These are phyloP conservation scores for Agonopterix arenella DNA, from an alignment of 2,888 invertebrate species.

Conservation along the genomic window DNA sequence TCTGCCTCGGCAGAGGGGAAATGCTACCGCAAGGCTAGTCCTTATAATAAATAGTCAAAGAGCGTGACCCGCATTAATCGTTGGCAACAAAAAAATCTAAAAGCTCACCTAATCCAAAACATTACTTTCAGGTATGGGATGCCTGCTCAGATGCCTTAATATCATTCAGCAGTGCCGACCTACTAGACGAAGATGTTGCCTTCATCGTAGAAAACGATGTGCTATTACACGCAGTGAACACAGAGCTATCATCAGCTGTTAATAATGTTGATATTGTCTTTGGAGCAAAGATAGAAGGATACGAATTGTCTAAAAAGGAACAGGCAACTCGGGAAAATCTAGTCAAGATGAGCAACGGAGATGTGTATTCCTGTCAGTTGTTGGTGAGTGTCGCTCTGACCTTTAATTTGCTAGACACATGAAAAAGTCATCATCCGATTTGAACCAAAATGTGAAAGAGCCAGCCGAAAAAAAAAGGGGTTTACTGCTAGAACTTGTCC, in stretches of 20 bases:
- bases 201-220: constrained; percentile 97
- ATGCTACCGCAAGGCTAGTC: too few species aligned
- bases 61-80: too few species aligned
- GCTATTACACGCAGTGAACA: constrained; percentile 84
- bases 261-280: constrained; percentile 82
- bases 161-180: constrained; percentile 85
- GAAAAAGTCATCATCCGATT: too few species aligned
- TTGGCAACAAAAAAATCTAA: too few species aligned
- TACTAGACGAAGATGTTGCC: constrained; percentile 85
- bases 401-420: too few species aligned
- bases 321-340: constrained; percentile 33
- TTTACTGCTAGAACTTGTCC: too few species aligned
- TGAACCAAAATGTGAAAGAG: too few species aligned
- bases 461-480: too few species aligned
- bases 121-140: constrained; percentile 90
- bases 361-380: constrained; percentile 79
- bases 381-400: constrained; percentile 74
- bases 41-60: too few species aligned
- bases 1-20: too few species aligned
- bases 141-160: constrained; percentile 93
- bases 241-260: constrained; percentile 65
- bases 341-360: constrained; percentile 80
- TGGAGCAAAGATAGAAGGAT: constrained; percentile 81
- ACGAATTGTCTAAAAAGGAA: constrained; percentile 68
- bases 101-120: too few species aligned